A percentile compares a stretch with the other conserved stretches of the same genome.
Conservation (phyloP, 2,797 vertebrate genomes). For the Toxotes lorentzi region DNA sequence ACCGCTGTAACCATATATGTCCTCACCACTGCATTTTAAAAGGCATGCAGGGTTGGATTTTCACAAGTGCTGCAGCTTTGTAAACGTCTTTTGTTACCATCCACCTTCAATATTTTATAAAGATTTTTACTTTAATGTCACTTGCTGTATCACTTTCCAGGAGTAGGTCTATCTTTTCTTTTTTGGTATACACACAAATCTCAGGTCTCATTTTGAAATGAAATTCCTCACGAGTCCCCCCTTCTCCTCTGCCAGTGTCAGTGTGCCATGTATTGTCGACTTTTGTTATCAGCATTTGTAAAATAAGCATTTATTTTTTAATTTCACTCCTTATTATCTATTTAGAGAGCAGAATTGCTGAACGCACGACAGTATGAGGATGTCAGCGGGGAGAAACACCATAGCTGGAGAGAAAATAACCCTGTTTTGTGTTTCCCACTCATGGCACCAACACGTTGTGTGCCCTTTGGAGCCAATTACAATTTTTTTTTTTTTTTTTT, state of each 20-base stretch:
- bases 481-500: conserved; percentile 56
- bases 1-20: conserved; percentile 29
- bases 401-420: conserved; percentile 64
- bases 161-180: conserved; percentile 6
- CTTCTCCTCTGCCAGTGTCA: conserved; percentile 23
- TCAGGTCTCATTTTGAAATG: conserved; percentile 37
- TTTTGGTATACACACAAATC: conserved; percentile 1
- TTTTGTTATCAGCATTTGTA: conserved; percentile 39
- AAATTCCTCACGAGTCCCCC: conserved; percentile 15
- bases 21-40: conserved; percentile 25
- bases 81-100: conserved; percentile 46
- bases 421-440: conserved; percentile 69
- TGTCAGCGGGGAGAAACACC: conserved; percentile 55
- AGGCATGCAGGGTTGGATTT: conserved; percentile 33
- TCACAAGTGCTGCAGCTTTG: conserved; percentile 46
- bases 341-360: conserved; percentile 43
- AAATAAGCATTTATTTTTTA: conserved; percentile 56
- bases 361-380: conserved; percentile 38
- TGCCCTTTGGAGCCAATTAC: conserved; percentile 87
- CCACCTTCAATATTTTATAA: conserved; percentile 52
- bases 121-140: conserved; percentile 60
- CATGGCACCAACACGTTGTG: conserved; percentile 69
- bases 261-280: conserved; percentile 20
- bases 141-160: conserved; percentile 38
- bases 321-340: conserved; percentile 52